These are phyloP conservation scores for Neofelis nebulosa DNA, from an alignment of 2,113 vertebrate genomes.

Conservation along the genomic window DNA sequence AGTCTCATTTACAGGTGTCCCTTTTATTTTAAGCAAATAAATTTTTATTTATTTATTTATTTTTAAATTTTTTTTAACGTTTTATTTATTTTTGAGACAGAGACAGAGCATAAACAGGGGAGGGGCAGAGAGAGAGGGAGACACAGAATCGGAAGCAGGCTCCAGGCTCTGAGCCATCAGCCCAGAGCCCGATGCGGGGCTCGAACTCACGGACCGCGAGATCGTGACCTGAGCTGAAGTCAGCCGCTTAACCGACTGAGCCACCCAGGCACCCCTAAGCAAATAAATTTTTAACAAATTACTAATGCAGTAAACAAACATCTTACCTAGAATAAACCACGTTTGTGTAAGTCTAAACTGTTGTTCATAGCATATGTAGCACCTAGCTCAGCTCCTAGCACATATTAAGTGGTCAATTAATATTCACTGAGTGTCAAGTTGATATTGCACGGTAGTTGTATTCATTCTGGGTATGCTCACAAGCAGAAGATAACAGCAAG, in stretches of 20 bases:
- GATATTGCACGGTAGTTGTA: not conserved
- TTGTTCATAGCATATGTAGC: not conserved
- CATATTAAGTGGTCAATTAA: not conserved
- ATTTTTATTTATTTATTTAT: not conserved
- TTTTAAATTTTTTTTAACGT: too few species aligned
- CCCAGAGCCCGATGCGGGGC: too few species aligned
- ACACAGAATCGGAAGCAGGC: too few species aligned
- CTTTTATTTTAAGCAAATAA: slow-evolving; percentile 46
- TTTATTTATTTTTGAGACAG: too few species aligned
- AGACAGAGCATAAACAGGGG: too few species aligned
- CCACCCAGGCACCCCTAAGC: not conserved
- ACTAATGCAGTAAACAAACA: slow-evolving; percentile 6
- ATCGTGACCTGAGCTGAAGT: too few species aligned
- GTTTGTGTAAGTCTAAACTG: not conserved
- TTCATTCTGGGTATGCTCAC: not conserved
- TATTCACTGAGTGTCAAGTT: not conserved
- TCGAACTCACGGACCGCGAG: too few species aligned
- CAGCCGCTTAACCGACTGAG: too few species aligned
- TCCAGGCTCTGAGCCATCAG: too few species aligned
- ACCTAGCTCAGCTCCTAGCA: not conserved
- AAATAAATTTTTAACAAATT: slow-evolving; percentile 29
- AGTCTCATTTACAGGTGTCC: not conserved
- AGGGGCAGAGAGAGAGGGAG: too few species aligned
- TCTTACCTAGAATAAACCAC: not conserved
- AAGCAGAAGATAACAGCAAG: not conserved